Percentiles rank a stretch among this genome's conserved stretches.
Conservation (phyloP, 2,797 vertebrate genomes). For the Melanotaenia nigrans region DNA sequence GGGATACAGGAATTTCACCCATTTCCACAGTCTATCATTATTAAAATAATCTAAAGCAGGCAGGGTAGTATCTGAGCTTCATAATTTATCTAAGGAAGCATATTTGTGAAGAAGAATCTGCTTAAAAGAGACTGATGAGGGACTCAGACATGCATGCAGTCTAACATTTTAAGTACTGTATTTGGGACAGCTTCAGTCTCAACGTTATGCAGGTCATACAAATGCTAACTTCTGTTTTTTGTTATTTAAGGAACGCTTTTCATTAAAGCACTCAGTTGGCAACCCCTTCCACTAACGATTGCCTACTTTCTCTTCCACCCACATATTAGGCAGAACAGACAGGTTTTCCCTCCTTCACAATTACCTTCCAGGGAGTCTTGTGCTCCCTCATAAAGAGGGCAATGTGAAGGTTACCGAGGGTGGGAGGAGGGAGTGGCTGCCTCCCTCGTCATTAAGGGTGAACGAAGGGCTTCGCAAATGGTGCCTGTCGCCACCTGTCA, state of each 20-base stretch:
- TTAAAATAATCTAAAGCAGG: constrained; percentile 38
- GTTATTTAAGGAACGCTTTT: constrained; percentile 26
- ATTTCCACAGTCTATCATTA: constrained; percentile 39
- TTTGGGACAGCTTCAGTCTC: neutral
- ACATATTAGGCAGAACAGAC: constrained; percentile 41
- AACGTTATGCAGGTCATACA: constrained; percentile 24
- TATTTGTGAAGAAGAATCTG: constrained; percentile 19
- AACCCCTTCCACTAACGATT: constrained; percentile 33
- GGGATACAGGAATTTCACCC: constrained; percentile 19
- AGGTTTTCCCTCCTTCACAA: constrained; percentile 44
- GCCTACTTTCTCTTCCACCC: constrained; percentile 36
- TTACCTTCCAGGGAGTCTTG: constrained; percentile 49
- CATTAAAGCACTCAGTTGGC: constrained; percentile 51
- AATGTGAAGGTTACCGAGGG: constrained; percentile 45
- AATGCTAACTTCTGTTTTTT: constrained; percentile 31
- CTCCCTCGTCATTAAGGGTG: constrained; percentile 56
- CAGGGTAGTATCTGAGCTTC: constrained; percentile 27
- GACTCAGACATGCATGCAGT: neutral
- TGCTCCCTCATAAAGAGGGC: constrained; percentile 36
- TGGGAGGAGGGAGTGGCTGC: constrained; percentile 31
- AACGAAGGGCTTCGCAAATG: constrained; percentile 58
- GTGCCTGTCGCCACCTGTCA: constrained; percentile 57
- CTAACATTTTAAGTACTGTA: neutral
- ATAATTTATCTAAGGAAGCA: constrained; percentile 26
- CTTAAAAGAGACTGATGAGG: constrained; percentile 5